Base-by-base conservation (phyloP, 2,113 vertebrate genomes). In the Carassius auratus region DNA sequence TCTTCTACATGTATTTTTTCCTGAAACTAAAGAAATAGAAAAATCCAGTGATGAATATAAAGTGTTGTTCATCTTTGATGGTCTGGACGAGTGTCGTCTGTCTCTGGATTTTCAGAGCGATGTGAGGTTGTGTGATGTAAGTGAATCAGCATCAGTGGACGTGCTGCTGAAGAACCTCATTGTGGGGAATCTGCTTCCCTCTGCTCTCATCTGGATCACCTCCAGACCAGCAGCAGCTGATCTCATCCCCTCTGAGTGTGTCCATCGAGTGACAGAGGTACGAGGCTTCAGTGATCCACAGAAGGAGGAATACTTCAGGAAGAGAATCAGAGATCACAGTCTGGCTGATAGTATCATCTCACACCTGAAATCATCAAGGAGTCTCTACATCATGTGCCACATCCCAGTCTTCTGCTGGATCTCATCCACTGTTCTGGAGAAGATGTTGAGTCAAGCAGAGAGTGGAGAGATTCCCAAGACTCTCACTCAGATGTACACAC, bases 351-450 rank as follows among this genome's bases (percentile, higher is more conserved):
- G 5, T 0, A 69, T 69, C 66, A 69, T 69, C 66, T 9, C 66
- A 69, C 66, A 69, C 30, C 66, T 75, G 73, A 75, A 75, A 13
- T 75, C 73, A 8, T 75, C 66, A 9, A 69, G 15, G 66, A 69
- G 66, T 15, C 66, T 69, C 66, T 19, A 4, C 66, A 69, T 69
- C 66, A 69, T 69, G 66, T 69, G 66, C 15, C 66, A 69, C 30
- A 69, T 69, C 66, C 68, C 68, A 21, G 73, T 76, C 13, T 76
- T 76, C 73, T 76, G 73, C 73, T 76, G 73, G 73, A 76, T 76
- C n/a, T 76, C 73, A 76, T 45, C 42, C 73, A 1, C 73, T 38
- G 68, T 71, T 21, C 68, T 71, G 1, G 68, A 71, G 68, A 71
- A 38, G 68, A 71, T 71, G 68, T 10, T 71, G 68, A 71, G 68